Evolutionary conservation across 2,113 vertebrate genomes (phyloP).

Genomic region (Hyla sarda): DNA sequence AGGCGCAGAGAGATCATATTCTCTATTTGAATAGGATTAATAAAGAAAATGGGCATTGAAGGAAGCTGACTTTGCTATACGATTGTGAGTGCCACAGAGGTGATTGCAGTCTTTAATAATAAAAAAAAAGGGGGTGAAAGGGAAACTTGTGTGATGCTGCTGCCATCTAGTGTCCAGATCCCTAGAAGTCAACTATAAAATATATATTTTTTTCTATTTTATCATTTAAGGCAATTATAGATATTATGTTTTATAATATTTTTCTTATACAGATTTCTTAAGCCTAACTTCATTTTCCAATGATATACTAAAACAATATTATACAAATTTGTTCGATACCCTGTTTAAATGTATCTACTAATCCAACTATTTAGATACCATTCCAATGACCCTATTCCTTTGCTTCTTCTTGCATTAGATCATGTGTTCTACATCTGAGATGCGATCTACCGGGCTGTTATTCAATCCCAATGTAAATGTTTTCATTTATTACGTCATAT

Average conservation of each 20-base stretch:
- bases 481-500: no score
- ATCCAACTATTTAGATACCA: no score
- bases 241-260: not conserved
- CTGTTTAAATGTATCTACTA: no score
- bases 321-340: no score
- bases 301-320: no score
- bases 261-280: not conserved
- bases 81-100: conserved; percentile 57
- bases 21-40: conserved; percentile 59
- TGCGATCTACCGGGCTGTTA: no score
- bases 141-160: conserved; percentile 25
- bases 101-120: conserved; percentile 57
- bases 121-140: conserved; percentile 25
- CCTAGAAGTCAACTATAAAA: not conserved
- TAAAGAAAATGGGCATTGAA: conserved; percentile 58
- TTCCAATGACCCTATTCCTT: no score
- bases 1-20: conserved; percentile 52
- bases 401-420: no score
- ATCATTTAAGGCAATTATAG: not conserved
- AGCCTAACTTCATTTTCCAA: no score
- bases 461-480: no score
- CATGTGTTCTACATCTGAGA: no score
- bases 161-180: conserved; percentile 50
- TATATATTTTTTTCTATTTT: not conserved
- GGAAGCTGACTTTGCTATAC: conserved; percentile 57